Conservation (phyloP, 2,797 vertebrate species). For the Sebastes kiyomatsui region DNA sequence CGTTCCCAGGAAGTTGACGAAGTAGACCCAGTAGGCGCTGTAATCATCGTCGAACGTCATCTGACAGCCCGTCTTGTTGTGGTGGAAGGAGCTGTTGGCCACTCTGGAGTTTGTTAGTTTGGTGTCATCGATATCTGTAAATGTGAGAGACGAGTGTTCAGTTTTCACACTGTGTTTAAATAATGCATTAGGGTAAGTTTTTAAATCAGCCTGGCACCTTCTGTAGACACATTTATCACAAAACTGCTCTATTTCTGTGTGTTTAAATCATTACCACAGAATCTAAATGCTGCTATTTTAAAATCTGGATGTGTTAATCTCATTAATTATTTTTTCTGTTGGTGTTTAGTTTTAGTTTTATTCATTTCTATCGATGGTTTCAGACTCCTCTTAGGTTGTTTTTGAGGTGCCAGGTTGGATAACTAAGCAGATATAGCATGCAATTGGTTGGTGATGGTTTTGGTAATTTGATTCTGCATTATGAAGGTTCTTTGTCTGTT, state of each 20-base stretch:
- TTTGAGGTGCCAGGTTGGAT: not conserved
- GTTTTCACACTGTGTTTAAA: not conserved
- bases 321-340: not conserved
- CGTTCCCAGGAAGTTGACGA: constrained; percentile 98
- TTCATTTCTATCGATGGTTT: not conserved
- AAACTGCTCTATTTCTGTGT: not conserved
- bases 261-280: not conserved
- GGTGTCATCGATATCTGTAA: constrained; percentile 90
- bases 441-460: not conserved
- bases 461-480: not conserved
- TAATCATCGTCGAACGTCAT: constrained; percentile 97
- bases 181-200: not conserved
- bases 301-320: not conserved
- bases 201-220: not conserved
- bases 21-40: constrained; percentile 99
- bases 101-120: constrained; percentile 89
- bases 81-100: constrained; percentile 90
- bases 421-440: not conserved
- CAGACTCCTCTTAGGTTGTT: not conserved
- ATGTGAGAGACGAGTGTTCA: not conserved
- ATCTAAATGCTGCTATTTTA: not conserved
- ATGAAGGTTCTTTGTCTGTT: fast-evolving
- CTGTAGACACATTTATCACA: no score
- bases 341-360: not conserved
- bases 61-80: constrained; percentile 96